A percentile compares a stretch with the other conserved stretches of the same genome.
Conservation (phyloP, 1,140 invertebrate species). For the Lordiphosa collinella region DNA sequence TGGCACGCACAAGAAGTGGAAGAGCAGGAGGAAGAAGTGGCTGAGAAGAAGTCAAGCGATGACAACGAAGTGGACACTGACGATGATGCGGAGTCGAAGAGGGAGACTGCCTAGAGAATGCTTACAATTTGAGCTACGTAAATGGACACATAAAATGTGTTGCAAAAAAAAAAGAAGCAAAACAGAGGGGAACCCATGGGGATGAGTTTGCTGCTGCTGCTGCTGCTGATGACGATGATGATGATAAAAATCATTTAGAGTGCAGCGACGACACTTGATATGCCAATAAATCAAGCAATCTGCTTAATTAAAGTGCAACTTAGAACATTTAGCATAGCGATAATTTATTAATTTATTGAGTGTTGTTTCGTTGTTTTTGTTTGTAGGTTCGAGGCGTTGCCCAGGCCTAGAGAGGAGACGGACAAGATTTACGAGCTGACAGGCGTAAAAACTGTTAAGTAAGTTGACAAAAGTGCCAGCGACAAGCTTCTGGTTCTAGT, state of each 20-base stretch:
- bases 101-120: slow-evolving; percentile 55
- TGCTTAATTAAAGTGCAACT: slow-evolving; percentile 79
- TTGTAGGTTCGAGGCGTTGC: slow-evolving; percentile 30
- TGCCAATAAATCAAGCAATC: slow-evolving; percentile 79
- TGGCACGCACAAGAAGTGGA: slow-evolving; percentile 69
- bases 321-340: slow-evolving; percentile 77
- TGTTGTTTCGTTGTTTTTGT: no score
- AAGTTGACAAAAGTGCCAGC: slow-evolving; percentile 71
- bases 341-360: slow-evolving; percentile 80
- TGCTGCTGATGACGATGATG: slow-evolving; percentile 19
- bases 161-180: not conserved
- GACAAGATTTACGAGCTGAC: slow-evolving; percentile 75
- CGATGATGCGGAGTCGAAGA: not conserved
- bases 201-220: not conserved
- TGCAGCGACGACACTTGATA: slow-evolving; percentile 75
- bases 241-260: slow-evolving; percentile 64
- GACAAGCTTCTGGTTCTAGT: slow-evolving; percentile 61
- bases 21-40: slow-evolving; percentile 43
- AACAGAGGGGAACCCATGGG: not conserved
- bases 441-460: slow-evolving; percentile 78
- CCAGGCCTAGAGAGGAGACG: not conserved
- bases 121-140: slow-evolving; percentile 67
- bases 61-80: slow-evolving; percentile 18
- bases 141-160: slow-evolving; percentile 76
- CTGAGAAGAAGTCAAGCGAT: slow-evolving; percentile 14